phyloP scores from a whole-genome alignment of 1,140 invertebrate species.

The Diuraphis noxia region DNA sequence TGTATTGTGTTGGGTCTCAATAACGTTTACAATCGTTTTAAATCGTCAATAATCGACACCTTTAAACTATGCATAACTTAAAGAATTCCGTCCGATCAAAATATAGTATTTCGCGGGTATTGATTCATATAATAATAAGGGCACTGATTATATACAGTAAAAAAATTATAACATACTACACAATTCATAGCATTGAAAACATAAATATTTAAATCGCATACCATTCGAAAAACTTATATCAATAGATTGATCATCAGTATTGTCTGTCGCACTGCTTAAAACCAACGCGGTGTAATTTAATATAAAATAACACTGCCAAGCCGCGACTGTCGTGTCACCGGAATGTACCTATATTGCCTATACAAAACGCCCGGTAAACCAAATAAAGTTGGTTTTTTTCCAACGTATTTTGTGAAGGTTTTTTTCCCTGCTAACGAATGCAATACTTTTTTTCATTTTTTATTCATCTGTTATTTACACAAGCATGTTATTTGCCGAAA shows the following conservation, averaged over 20 bases:
- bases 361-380: constrained; percentile 8
- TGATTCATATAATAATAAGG: too few species aligned
- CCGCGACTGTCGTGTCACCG: not conserved
- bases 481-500: not conserved
- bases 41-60: not conserved
- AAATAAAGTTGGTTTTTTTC: not conserved
- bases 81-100: not conserved
- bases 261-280: not conserved
- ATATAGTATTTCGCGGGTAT: not conserved
- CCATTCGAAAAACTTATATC: not conserved
- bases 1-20: not conserved
- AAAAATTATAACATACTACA: not conserved
- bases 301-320: not conserved
- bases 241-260: not conserved
- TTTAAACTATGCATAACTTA: not conserved
- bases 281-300: not conserved
- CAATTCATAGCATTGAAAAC: not conserved
- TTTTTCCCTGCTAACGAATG: not conserved
- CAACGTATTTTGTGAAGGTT: not conserved
- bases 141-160: not conserved
- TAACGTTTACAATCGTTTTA: not conserved
- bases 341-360: constrained; percentile 31
- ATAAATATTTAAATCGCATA: not conserved
- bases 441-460: not conserved
- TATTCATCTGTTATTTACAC: not conserved